Percentiles rank a stretch among this genome's conserved stretches.
Conservation (phyloP, 1,140 invertebrate genomes). For the Chrysoperla carnea region DNA sequence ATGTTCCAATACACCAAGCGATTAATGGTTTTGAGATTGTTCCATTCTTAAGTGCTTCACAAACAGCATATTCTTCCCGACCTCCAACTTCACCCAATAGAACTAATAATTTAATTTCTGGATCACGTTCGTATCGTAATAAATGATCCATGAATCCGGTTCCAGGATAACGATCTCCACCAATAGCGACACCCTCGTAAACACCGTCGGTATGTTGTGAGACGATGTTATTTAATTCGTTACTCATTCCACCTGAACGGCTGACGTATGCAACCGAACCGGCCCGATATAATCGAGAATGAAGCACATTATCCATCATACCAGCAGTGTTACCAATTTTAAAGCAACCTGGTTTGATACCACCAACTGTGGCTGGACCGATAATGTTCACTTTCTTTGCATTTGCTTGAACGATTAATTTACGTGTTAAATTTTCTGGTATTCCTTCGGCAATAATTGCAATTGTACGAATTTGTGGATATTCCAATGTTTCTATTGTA, state of each 20-base stretch:
- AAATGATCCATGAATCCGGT: conserved; percentile 98
- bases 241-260: conserved; percentile 97
- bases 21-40: conserved; percentile 87
- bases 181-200: conserved; percentile 95
- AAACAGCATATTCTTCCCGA: conserved; percentile 98
- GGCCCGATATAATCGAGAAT: conserved; percentile 90
- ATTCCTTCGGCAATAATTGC: conserved; percentile 99
- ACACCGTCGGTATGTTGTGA: conserved; percentile 95
- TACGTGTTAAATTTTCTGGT: conserved; percentile 93
- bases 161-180: conserved; percentile 97
- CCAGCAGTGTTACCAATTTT: conserved; percentile 98
- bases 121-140: conserved; percentile 60
- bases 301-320: conserved; percentile 98
- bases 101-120: conserved; percentile 85
- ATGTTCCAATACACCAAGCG: conserved; percentile 90
- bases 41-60: conserved; percentile 64
- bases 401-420: conserved; percentile 75
- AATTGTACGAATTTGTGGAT: conserved; percentile 86
- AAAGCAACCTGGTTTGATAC: conserved; percentile 97
- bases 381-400: conserved; percentile 73
- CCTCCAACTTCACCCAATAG: conserved; percentile 95
- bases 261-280: conserved; percentile 98
- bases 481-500: conserved; percentile 81
- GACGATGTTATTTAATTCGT: conserved; percentile 98
- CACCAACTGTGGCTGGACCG: conserved; percentile 94